A percentile compares a stretch with the other conserved stretches of the same genome.
Conservation (phyloP, 2,888 invertebrate genomes). For the Synergus itoensis region DNA sequence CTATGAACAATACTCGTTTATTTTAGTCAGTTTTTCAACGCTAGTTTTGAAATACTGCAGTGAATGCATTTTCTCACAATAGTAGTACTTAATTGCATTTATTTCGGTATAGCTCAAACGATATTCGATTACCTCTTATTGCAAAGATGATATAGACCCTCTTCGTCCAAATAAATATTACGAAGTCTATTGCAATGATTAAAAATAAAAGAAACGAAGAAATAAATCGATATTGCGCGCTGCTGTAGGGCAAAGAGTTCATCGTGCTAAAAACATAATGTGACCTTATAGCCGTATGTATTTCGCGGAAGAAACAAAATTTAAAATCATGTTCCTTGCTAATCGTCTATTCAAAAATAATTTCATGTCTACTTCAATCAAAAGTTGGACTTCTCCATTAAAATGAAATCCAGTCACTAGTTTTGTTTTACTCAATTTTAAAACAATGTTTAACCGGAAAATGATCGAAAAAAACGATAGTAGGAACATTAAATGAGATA, state of each 20-base stretch:
- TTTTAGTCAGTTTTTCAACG: not conserved
- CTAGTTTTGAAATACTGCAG: not conserved
- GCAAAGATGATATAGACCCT: not conserved
- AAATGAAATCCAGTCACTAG: too few species aligned
- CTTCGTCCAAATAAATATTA: slow-evolving; percentile 5
- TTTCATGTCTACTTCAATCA: too few species aligned
- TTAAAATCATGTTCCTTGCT: not conserved
- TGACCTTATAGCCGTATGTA: slow-evolving; percentile 20
- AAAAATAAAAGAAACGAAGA: slow-evolving; percentile 26
- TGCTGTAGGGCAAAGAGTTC: slow-evolving; percentile 25
- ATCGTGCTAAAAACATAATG: slow-evolving; percentile 38
- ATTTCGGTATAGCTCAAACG: not conserved
- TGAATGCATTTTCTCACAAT: slow-evolving; percentile 3
- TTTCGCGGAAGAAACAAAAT: not conserved
- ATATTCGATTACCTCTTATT: not conserved
- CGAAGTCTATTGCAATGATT: slow-evolving; percentile 24
- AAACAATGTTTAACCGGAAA: too few species aligned
- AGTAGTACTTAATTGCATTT: not conserved
- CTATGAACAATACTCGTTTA: not conserved
- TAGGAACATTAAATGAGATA: not conserved
- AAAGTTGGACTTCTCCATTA: too few species aligned
- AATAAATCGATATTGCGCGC: slow-evolving; percentile 38
- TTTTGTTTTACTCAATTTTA: too few species aligned
- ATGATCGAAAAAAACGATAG: not conserved
- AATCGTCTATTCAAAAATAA: too few species aligned